These are phyloP conservation scores for Tangachromis dhanisi DNA, from an alignment of 2,113 vertebrate species.

Conservation along the genomic window DNA sequence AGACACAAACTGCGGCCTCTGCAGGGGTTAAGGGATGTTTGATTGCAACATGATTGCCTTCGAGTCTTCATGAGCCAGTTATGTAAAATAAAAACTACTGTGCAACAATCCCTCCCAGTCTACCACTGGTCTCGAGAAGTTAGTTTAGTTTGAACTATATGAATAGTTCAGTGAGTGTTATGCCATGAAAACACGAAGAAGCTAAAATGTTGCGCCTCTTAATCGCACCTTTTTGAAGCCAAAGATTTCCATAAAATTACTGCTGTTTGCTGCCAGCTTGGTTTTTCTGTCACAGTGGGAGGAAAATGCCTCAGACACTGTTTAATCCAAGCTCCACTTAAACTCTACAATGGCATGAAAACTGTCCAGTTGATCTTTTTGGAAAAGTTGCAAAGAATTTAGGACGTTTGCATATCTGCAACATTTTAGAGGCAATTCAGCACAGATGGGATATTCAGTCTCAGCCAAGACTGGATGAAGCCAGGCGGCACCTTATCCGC, in stretches of 20 bases:
- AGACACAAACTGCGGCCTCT: not conserved
- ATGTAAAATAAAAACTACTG: not conserved
- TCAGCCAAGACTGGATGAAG: not conserved
- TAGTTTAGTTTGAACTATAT: not conserved
- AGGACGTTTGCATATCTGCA: not conserved
- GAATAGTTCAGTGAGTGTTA: not conserved
- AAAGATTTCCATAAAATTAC: not conserved
- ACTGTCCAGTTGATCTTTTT: not conserved
- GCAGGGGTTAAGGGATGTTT: not conserved
- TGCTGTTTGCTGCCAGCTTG: not conserved
- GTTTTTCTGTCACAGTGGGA: not conserved
- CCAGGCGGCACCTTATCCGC: not conserved
- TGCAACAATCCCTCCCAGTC: not conserved
- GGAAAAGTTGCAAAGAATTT: not conserved
- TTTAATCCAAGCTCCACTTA: not conserved
- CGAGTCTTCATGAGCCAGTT: not conserved
- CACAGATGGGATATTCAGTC: not conserved
- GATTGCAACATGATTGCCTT: not conserved
- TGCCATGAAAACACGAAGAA: not conserved
- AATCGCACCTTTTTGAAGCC: not conserved
- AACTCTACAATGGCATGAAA: not conserved
- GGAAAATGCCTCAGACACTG: not conserved
- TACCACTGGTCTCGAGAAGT: accelerated
- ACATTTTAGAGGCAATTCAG: not conserved
- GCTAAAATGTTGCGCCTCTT: not conserved